These are phyloP conservation scores for Peromyscus eremicus DNA, from an alignment of 2,797 vertebrate species.

Conservation along the genomic window DNA sequence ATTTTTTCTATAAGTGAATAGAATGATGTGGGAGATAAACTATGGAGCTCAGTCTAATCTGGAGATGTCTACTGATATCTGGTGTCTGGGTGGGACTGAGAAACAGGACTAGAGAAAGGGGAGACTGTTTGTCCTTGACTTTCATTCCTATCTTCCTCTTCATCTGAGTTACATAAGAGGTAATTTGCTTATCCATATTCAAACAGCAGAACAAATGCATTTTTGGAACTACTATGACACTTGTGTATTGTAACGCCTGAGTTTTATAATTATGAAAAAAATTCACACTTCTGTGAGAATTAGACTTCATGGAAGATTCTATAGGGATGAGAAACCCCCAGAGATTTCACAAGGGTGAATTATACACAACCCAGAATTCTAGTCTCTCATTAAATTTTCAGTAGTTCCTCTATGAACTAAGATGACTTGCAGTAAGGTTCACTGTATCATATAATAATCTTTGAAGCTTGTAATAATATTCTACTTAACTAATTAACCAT, in stretches of 20 bases:
- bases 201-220: neutral
- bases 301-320: neutral
- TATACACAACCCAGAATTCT: neutral
- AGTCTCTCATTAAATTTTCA: neutral
- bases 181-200: constrained; percentile 31
- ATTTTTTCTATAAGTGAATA: neutral
- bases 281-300: neutral
- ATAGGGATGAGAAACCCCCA: neutral
- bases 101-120: neutral
- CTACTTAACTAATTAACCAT: neutral
- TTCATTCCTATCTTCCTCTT: neutral
- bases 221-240: constrained; percentile 40
- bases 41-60: neutral
- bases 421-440: neutral
- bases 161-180: neutral
- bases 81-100: neutral
- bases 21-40: neutral
- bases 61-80: neutral
- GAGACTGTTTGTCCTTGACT: neutral
- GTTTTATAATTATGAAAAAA: neutral
- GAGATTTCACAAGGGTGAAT: neutral
- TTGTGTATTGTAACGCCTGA: neutral
- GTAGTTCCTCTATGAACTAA: neutral
- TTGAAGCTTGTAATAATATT: constrained; percentile 9
- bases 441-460: neutral